A percentile compares a stretch with the other conserved stretches of the same genome.
Conservation (phyloP, 1,140 invertebrate species). For the Scaptomyza graminum region DNA sequence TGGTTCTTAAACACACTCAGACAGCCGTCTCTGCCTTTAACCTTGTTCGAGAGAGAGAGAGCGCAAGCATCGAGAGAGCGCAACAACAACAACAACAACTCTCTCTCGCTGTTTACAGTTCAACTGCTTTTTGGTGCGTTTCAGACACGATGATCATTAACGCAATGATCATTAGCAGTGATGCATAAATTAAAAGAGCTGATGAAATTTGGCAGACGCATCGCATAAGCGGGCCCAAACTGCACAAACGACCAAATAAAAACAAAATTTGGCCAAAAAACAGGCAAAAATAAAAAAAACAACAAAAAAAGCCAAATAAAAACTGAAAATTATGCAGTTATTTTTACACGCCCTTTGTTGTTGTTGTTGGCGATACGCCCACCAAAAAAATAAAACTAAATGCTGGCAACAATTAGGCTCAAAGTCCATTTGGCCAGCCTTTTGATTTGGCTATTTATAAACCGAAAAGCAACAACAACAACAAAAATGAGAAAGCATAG, state of each 20-base stretch:
- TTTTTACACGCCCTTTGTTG: constrained; percentile 55
- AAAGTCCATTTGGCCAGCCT: constrained; percentile 59
- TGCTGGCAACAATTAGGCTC: constrained; percentile 6
- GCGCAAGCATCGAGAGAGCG: background rate
- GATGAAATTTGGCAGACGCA: constrained; percentile 72
- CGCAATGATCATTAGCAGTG: constrained; percentile 14
- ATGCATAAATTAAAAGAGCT: constrained; percentile 81
- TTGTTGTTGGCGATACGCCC: constrained; percentile 50
- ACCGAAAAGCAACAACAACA: background rate
- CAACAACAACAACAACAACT: no score
- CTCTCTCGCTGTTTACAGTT: constrained; percentile 18
- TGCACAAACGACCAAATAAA: constrained; percentile 7
- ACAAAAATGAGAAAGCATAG: constrained; percentile 2
- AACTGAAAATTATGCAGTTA: constrained; percentile 66
- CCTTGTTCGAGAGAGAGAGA: constrained; percentile 42
- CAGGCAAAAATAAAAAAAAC: constrained; percentile 24
- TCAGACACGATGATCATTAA: background rate
- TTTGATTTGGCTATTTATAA: constrained; percentile 51
- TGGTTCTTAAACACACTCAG: constrained; percentile 18
- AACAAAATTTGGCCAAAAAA: constrained; percentile 30
- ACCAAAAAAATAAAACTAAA: constrained; percentile 29
- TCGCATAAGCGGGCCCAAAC: constrained; percentile 62
- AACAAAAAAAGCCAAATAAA: constrained; percentile 23
- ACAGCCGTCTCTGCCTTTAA: constrained; percentile 34
- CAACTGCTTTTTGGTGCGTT: constrained; percentile 1